Percentiles rank a stretch among this genome's conserved stretches.
phyloP scores from a whole-genome alignment of 2,113 vertebrate species.

The Thalassarche chlororhynchos region DNA sequence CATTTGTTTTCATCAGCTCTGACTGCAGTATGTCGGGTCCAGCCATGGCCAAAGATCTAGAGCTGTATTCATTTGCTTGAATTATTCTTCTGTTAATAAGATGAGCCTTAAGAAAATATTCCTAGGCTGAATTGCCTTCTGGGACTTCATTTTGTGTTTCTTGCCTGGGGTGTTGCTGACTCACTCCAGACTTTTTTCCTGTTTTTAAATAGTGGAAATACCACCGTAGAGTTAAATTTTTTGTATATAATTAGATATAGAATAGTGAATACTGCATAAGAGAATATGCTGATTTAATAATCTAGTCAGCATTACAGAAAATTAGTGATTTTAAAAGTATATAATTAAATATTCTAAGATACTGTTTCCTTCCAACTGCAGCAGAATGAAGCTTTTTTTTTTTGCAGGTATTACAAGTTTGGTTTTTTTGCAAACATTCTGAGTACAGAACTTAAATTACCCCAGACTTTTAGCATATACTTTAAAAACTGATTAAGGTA shows the following conservation, averaged over 20 bases:
- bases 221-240: background rate
- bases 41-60: background rate
- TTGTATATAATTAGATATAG: background rate
- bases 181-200: background rate
- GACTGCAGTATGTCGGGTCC: rapidly evolving
- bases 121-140: background rate
- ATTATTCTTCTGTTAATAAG: background rate
- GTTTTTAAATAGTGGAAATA: background rate
- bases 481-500: background rate
- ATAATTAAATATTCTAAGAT: background rate
- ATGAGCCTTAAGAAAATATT: background rate
- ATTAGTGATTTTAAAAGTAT: background rate
- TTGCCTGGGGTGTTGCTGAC: background rate
- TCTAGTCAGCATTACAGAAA: background rate
- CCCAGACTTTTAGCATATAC: background rate
- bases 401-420: background rate
- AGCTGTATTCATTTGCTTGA: background rate
- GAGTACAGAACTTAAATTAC: background rate
- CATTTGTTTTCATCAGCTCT: background rate
- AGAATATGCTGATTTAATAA: background rate
- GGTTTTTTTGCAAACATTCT: background rate
- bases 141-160: background rate
- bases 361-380: background rate
- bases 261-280: background rate
- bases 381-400: background rate